Evolutionary conservation across 2,797 vertebrate genomes (phyloP).

Genomic region (Eleutherodactylus coqui): DNA sequence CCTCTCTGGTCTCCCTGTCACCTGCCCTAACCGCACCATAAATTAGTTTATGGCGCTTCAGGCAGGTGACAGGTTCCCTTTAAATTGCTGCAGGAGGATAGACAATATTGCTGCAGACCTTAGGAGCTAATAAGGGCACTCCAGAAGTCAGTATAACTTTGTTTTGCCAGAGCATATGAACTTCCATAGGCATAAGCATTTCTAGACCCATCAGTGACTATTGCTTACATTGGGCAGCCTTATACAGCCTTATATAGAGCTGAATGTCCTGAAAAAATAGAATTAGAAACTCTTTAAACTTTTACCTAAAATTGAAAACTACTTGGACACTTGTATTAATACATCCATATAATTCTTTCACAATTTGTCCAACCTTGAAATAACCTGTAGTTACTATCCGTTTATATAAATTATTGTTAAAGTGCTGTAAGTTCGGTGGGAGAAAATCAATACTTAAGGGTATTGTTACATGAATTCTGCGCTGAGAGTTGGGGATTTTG

Average conservation of each 20-base stretch:
- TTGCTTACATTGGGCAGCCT: neutral
- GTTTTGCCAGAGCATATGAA: neutral
- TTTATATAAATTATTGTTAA: slow-evolving; percentile 31
- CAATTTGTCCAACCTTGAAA: slow-evolving; percentile 23
- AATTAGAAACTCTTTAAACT: neutral
- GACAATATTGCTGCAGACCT: no score
- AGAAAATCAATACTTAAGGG: slow-evolving; percentile 16
- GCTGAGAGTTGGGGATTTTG: slow-evolving; percentile 1
- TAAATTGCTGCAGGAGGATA: no score
- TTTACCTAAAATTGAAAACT: neutral
- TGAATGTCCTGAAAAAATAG: neutral
- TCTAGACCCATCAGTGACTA: neutral
- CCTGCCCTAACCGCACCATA: no score
- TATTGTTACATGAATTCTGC: neutral
- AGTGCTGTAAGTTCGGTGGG: slow-evolving; percentile 13
- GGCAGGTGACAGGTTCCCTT: no score
- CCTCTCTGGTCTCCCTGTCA: no score
- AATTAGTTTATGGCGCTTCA: no score
- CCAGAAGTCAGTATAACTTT: no score
- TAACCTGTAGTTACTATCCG: slow-evolving; percentile 21
- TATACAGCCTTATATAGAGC: neutral
- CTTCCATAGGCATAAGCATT: neutral
- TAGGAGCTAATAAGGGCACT: no score
- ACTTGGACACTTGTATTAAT: neutral
- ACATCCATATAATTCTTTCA: neutral